Evolutionary conservation across 2,113 vertebrate genomes (phyloP), one percentile per base, ranked within the genome.

Genomic region (Origma solitaria): DNA sequence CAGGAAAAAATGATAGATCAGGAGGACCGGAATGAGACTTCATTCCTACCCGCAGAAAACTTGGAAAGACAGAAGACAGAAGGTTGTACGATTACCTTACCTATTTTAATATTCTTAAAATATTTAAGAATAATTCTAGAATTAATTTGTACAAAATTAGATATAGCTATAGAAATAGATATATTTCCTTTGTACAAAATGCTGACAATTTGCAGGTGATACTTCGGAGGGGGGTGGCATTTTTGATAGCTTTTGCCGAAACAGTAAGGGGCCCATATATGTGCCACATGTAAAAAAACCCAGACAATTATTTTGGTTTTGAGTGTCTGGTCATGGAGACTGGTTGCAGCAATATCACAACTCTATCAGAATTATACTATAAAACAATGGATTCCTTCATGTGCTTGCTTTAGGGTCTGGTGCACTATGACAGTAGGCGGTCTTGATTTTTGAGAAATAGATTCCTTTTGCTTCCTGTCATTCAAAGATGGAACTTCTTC

Each of bases 1-100:
- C 93, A 88, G 61, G 97, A 98, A 73, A 96, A 96, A 71, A 82
- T 94, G 44, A 33, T 53, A 47, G 79, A 98, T 68, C 81, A 96
- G 69, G 87, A 98, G 86, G 96, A 97, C 57, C 91, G 88, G 51
- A 96, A 85, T 69, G 88, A 68, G 45, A 82, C 71, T 90, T 95
- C 79, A 33, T 82, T 95, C 25, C 94, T 90, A 70, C 53, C 30
- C 49, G 56, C 61, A 75, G 49, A 60, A 81, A 87, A 88, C 27
- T 38, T 96, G 77, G 94, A 96, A 78, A 40, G 88, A 35, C 90
- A 94, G 66, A 91, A 90, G 57, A 45, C 89, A 33, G 94, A 96
- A 91, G 96, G 97, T 84, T 30, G 77, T 98, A 91, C 20, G 71
- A 97, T 88, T 58, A 24, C 45, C 47, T 70, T 82, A 27, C 20